A percentile compares a stretch with the other conserved stretches of the same genome.
These are phyloP conservation scores for Theretra japonica DNA, from an alignment of 2,888 invertebrate genomes.

Conservation along the genomic window DNA sequence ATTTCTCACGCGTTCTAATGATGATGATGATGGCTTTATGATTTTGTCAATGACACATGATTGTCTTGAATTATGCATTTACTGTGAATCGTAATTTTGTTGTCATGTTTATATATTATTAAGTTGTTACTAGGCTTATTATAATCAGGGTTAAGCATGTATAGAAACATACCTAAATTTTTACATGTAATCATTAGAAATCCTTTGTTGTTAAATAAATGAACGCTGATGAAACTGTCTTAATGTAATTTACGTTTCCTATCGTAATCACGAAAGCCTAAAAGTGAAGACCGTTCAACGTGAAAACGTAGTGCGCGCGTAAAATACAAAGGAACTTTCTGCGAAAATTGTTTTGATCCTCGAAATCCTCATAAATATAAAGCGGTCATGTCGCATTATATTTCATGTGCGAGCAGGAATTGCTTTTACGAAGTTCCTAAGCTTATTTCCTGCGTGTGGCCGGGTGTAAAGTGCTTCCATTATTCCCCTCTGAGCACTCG, in stretches of 20 bases:
- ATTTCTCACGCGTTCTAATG: not conserved
- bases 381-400: conserved; percentile 80
- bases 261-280: conserved; percentile 7
- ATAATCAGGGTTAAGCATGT: not conserved
- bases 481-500: conserved; percentile 59
- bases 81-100: conserved; percentile 17
- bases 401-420: conserved; percentile 81
- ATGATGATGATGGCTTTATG: conserved; percentile 19
- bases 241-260: conserved; percentile 4
- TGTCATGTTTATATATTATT: not conserved
- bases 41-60: conserved; percentile 18
- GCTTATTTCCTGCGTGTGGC: conserved; percentile 83
- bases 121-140: not conserved
- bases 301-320: conserved; percentile 35
- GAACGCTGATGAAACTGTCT: not conserved
- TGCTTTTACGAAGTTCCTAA: conserved; percentile 84
- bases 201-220: not conserved
- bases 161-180: not conserved
- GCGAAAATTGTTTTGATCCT: conserved; percentile 66
- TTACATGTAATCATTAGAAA: not conserved
- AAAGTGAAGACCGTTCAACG: conserved; percentile 29
- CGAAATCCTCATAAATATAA: conserved; percentile 80
- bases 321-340: conserved; percentile 54
- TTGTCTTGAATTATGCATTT: conserved; percentile 22
- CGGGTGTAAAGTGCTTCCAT: conserved; percentile 82